These are phyloP conservation scores for Hirudo medicinalis DNA, from an alignment of 1,140 invertebrate species.

Conservation along the genomic window DNA sequence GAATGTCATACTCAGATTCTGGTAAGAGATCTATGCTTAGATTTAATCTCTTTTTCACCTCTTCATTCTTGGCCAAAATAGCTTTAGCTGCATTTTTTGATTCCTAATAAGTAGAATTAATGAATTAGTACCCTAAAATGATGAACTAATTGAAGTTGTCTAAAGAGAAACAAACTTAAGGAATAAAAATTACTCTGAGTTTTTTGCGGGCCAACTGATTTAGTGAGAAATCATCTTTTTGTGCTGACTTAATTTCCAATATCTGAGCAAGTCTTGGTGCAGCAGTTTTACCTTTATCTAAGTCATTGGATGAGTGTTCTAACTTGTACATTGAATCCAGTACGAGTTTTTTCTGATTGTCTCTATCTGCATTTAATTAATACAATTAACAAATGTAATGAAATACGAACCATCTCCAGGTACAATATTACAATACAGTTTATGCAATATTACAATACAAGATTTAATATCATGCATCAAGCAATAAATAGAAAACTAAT, in stretches of 20 bases:
- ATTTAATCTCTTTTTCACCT: conserved; percentile 7
- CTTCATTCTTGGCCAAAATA: neutral
- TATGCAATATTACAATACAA: neutral
- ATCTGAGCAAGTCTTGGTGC: conserved; percentile 59
- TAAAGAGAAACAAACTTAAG: neutral
- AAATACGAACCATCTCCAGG: neutral
- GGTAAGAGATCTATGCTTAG: neutral
- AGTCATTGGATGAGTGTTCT: conserved; percentile 75
- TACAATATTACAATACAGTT: neutral
- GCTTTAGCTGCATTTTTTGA: neutral
- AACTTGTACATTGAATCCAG: conserved; percentile 91
- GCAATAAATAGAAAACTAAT: neutral
- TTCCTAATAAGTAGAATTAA: neutral
- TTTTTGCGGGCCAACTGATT: conserved; percentile 65
- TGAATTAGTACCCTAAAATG: neutral
- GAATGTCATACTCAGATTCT: neutral
- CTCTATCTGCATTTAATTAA: conserved; percentile 66
- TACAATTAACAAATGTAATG: neutral
- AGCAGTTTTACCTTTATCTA: conserved; percentile 53
- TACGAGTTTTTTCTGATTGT: conserved; percentile 67
- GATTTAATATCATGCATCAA: neutral
- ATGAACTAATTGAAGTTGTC: neutral
- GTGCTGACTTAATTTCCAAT: conserved; percentile 62
- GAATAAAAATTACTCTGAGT: conserved; percentile 56
- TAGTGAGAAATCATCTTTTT: conserved; percentile 77